Percentiles rank a stretch among this genome's conserved stretches.
Conservation (phyloP, 1,140 invertebrate genomes). For the Caenorhabditis brenneri region DNA sequence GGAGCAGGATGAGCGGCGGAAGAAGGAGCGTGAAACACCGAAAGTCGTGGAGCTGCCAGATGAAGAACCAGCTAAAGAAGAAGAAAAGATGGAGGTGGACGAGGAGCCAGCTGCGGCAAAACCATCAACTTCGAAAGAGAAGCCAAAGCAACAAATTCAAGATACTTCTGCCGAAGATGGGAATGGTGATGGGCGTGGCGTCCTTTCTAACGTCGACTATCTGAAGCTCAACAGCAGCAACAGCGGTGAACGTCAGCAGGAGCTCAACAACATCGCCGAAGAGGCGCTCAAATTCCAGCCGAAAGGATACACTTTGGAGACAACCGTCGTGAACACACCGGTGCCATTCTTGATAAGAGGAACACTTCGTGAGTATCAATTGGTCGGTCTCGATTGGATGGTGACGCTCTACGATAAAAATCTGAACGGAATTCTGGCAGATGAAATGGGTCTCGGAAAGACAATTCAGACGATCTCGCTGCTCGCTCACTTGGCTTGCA, state of each 20-base stretch:
- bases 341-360: slow-evolving; percentile 93
- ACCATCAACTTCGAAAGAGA: background rate
- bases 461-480: slow-evolving; percentile 96
- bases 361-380: slow-evolving; percentile 91
- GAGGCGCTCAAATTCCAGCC: slow-evolving; percentile 95
- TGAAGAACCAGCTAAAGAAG: too few relatives aligned
- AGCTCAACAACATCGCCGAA: slow-evolving; percentile 84
- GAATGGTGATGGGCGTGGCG: slow-evolving; percentile 50
- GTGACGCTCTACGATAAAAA: slow-evolving; percentile 96
- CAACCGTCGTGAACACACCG: slow-evolving; percentile 88
- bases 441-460: slow-evolving; percentile 81
- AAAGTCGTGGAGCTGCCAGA: background rate
- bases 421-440: slow-evolving; percentile 88
- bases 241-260: slow-evolving; percentile 74
- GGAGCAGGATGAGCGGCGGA: background rate
- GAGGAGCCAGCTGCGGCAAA: background rate
- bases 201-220: slow-evolving; percentile 56
- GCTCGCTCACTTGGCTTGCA: slow-evolving; percentile 93
- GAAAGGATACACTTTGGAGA: slow-evolving; percentile 92
- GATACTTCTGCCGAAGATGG: background rate
- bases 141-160: background rate
- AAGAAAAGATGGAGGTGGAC: background rate
- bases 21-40: too few relatives aligned
- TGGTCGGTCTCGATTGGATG: slow-evolving; percentile 97
- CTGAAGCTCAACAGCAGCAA: slow-evolving; percentile 60